Evolutionary conservation across 1,140 invertebrate species (phyloP), one percentile per base, ranked within the genome.

Genomic region (Cyphomyrmex costatus): DNA sequence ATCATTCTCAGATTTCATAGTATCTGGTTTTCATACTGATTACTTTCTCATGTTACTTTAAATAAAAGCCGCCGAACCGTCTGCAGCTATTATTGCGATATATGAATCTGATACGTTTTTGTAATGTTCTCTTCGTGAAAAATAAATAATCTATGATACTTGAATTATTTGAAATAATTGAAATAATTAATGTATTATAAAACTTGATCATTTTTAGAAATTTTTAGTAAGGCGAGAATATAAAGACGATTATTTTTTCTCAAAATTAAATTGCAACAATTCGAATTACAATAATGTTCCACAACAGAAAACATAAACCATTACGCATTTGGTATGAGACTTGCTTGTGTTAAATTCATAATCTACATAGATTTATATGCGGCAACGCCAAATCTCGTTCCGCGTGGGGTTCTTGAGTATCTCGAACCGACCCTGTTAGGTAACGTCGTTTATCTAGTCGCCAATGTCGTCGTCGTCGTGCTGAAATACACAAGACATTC

Each of bases 401-500:
- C 30, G 66, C 19, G n/a, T 14, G 36, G 36, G 46, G 27, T 14
- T 16, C 19, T 36, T 1, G 21, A 60, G 27, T 60, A 19, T 33
- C 53, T 83, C 12, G 79, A 61, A 83, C 24, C 68, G 68, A 74
- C 53, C 68, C 53, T 83, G 79, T 83, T 83, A 83, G 79, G 24
- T 56, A 60, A 60, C 79, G 68, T 53, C 79, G 33, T 83, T 83
- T 83, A 83, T 83, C 79, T 46, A 83, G 79, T 83, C 79, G 53
- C 79, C 68, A 56, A 83, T 60, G 79, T 73, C 79, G 36, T 82
- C 79, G 36, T 82, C 66, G 79, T 83, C 79, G 79, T 53, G n/a
- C 56, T 60, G 77, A 68, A 65, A 79, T 82, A 86, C 83, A 77
- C 60, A 82, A 90, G 76, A 88, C 88, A 86, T 90, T 90, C 58